phyloP scores from a whole-genome alignment of 2,888 invertebrate species.

The Eilema griseolum region DNA sequence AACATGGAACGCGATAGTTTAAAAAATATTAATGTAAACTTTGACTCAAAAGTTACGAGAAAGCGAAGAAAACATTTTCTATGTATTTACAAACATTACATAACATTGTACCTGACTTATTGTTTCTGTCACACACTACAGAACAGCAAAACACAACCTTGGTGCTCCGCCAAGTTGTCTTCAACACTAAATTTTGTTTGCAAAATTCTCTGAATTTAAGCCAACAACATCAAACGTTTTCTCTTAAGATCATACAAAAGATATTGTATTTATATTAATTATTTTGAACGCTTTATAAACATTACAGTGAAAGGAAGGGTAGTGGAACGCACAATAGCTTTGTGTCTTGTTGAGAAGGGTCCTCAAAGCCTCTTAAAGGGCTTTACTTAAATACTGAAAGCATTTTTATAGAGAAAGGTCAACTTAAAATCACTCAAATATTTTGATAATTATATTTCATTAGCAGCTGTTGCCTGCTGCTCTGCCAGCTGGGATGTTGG shows the following conservation, averaged over 20 bases:
- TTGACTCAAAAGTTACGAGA: too few species aligned
- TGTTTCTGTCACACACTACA: slow-evolving; percentile 28
- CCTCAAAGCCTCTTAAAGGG: not conserved
- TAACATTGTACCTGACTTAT: slow-evolving; percentile 30
- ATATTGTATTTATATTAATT: slow-evolving; percentile 4
- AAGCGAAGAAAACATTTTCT: not conserved
- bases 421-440: too few species aligned
- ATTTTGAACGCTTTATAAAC: not conserved
- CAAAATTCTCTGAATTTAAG: not conserved
- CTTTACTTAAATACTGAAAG: not conserved
- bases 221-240: not conserved
- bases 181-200: slow-evolving; percentile 19
- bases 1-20: too few species aligned
- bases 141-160: slow-evolving; percentile 34
- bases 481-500: too few species aligned
- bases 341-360: not conserved
- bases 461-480: too few species aligned
- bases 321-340: not conserved
- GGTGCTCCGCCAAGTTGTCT: slow-evolving; percentile 41
- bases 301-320: not conserved
- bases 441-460: too few species aligned
- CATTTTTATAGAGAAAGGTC: too few species aligned
- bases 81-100: not conserved
- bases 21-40: too few species aligned
- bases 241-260: slow-evolving; percentile 5